Evolutionary conservation across 2,888 invertebrate genomes (phyloP).

Genomic region (Oscheius sp.): DNA sequence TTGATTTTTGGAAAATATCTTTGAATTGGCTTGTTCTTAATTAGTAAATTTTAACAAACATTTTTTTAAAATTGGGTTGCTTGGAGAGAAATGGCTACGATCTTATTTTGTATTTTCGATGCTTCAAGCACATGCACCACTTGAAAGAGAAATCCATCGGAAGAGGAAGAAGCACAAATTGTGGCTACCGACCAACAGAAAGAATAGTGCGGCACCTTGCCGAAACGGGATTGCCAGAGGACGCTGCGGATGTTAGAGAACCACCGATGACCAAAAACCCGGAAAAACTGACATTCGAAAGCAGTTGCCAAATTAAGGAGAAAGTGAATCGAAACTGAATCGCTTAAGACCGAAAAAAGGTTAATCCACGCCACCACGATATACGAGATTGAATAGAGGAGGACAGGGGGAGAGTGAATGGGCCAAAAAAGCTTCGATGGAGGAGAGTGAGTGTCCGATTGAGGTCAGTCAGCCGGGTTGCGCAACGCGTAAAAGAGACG

Average conservation of each 20-base stretch:
- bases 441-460: conserved; percentile 12
- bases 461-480: conserved; percentile 26
- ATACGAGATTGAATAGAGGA: background rate
- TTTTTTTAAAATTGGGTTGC: too few relatives aligned
- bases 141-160: background rate
- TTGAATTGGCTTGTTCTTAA: too few relatives aligned
- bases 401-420: background rate
- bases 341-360: background rate
- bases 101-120: too few relatives aligned
- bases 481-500: conserved; percentile 26
- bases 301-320: conserved; percentile 18
- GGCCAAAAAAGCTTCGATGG: background rate
- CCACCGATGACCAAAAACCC: conserved; percentile 1
- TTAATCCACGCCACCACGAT: background rate
- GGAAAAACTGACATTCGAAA: background rate
- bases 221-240: conserved; percentile 22
- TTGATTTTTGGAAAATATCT: too few relatives aligned
- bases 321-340: conserved; percentile 19
- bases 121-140: too few relatives aligned
- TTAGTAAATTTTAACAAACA: too few relatives aligned
- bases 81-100: too few relatives aligned
- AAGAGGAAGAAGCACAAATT: conserved; percentile 10
- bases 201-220: background rate
- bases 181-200: background rate
- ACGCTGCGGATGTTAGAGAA: conserved; percentile 13